Base-by-base conservation (phyloP, 1,140 invertebrate genomes). In the Oppia nitens region DNA sequence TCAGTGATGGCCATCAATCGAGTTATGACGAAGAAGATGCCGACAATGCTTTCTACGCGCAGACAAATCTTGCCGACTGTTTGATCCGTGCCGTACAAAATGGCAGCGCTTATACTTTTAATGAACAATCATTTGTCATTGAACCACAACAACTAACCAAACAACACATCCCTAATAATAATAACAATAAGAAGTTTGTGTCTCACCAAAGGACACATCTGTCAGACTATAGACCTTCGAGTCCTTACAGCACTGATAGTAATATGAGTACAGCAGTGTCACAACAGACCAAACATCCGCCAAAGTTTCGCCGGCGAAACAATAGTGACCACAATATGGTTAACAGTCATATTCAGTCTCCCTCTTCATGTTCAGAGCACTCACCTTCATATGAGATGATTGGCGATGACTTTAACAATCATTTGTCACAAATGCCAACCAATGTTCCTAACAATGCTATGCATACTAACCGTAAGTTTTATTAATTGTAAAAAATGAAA, bases 161-260 rank as follows among this genome's bases (percentile, higher is more conserved):
- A n/a, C 48, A 4, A 47, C n/a, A n/a, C n/a, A n/a, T n/a, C n/a
- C n/a, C n/a, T n/a, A n/a, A n/a, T n/a, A n/a, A n/a, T n/a, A 40
- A 40, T 40, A 40, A 40, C 17, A 40, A 17, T 40, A 40, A 40
- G 17, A 47, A n/a, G 14, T 45, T 20, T 49, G 54, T 60, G 53
- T 63, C 60, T 47, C 63, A 63, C 56, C 63, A 61, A 9, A 64
- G 58, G 21, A 55, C 63, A 26, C 64, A 66, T 23, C 64, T 68
- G 32, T 61, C 64, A 3, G 24, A 55, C 24, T 61, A 62, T 4
- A 62, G 73, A 17, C 69, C 73, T 1, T 64, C 68, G 24, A 73
- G 72, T 63, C 72, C 73, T 12, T 74, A 75, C 62, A 74, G 72
- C 56, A 73, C 72, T 2, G 73, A 75, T 62, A 74, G 72, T 60